phyloP scores from a whole-genome alignment of 2,113 vertebrate species.

The Solenodon paradoxus region DNA sequence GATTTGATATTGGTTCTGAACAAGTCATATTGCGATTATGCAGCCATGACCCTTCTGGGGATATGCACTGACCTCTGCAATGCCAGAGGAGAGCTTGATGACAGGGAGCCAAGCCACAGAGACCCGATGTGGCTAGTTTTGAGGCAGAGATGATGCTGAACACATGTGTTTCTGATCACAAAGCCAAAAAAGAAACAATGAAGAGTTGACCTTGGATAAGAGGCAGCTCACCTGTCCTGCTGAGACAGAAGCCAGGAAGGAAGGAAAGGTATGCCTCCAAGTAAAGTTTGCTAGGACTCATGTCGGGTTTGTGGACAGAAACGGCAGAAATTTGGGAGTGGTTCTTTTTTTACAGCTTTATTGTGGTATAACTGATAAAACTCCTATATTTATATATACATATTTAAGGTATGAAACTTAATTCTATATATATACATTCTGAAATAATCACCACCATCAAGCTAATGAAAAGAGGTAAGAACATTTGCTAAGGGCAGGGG shows the following conservation, averaged over 20 bases:
- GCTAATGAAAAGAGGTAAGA: not conserved
- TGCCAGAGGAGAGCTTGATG: not conserved
- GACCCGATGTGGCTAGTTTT: not conserved
- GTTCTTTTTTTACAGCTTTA: not conserved
- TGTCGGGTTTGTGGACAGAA: not conserved
- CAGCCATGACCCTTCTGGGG: not conserved
- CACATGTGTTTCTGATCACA: not conserved
- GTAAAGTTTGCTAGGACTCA: not conserved
- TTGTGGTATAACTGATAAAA: not conserved
- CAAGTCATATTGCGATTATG: not conserved
- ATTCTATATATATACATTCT: not conserved
- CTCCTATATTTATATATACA: no score
- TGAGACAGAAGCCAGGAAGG: not conserved
- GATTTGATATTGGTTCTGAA: not conserved
- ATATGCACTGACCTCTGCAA: not conserved
- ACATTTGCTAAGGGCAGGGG: not conserved
- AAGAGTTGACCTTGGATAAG: not conserved
- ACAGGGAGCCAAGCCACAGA: not conserved
- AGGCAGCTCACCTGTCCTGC: not conserved
- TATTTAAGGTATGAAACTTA: not conserved
- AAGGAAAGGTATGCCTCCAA: not conserved
- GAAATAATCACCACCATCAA: not conserved
- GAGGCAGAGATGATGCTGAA: not conserved
- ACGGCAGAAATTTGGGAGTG: not conserved
- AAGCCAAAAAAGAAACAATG: not conserved